phyloP scores from a whole-genome alignment of 2,797 vertebrate species.

The Brachyalestes nurse region DNA sequence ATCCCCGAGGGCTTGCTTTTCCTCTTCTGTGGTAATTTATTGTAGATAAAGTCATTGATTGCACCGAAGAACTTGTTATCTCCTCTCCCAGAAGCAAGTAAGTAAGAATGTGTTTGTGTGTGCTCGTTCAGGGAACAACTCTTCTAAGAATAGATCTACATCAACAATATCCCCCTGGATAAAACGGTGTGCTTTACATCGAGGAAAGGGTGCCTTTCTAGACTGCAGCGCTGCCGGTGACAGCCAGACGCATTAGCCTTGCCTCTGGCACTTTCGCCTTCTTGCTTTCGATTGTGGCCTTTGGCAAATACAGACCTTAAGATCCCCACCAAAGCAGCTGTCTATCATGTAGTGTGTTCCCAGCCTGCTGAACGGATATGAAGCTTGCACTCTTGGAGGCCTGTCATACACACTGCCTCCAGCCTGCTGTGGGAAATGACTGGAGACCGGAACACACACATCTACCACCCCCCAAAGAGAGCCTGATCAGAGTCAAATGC shows the following conservation, averaged over 20 bases:
- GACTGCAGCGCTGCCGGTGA: constrained; percentile 9
- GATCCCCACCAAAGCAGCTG: constrained; percentile 27
- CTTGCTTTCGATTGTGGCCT: constrained; percentile 26
- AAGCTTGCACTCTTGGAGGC: constrained; percentile 20
- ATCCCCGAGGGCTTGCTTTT: constrained; percentile 18
- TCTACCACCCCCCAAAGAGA: neutral
- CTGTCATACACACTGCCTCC: constrained; percentile 31
- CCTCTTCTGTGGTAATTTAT: constrained; percentile 7
- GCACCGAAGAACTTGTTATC: constrained; percentile 24
- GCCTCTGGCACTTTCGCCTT: constrained; percentile 35
- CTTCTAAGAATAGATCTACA: constrained; percentile 6
- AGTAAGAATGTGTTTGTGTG: constrained; percentile 1
- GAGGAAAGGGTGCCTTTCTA: constrained; percentile 2
- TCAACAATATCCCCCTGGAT: constrained; percentile 24
- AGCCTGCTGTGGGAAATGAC: neutral
- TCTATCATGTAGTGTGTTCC: constrained; percentile 25
- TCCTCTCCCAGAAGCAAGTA: constrained; percentile 12
- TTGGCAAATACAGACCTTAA: constrained; percentile 29
- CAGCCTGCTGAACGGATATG: constrained; percentile 33
- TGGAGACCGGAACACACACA: neutral
- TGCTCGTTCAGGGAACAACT: neutral
- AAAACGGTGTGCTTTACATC: constrained; percentile 14
- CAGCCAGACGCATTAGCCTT: constrained; percentile 25
- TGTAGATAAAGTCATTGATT: constrained; percentile 26
- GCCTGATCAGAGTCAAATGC: neutral